A percentile compares a stretch with the other conserved stretches of the same genome.
These are phyloP conservation scores for Orcinus orca DNA, from an alignment of 2,113 vertebrate genomes.

Conservation along the genomic window DNA sequence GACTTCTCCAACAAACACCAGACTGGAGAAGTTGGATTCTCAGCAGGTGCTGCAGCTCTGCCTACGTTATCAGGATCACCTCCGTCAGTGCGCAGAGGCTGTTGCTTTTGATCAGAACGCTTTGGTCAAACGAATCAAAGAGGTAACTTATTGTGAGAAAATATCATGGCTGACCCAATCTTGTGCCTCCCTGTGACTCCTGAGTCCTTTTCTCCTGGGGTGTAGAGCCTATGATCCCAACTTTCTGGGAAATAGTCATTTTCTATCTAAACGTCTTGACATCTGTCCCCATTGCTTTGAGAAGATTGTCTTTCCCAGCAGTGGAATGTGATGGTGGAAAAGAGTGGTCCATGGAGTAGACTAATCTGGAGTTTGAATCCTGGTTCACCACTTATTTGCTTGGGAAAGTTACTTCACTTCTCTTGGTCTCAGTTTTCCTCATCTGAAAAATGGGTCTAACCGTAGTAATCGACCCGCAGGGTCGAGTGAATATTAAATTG, in stretches of 20 bases:
- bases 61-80: constrained; percentile 94
- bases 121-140: constrained; percentile 96
- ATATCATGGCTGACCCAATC: background rate
- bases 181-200: background rate
- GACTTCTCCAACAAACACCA: constrained; percentile 90
- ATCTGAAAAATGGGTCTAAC: background rate
- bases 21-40: constrained; percentile 92
- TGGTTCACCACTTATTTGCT: background rate
- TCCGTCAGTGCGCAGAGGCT: constrained; percentile 96
- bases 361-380: background rate
- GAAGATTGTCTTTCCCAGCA: background rate
- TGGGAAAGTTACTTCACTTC: background rate
- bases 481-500: background rate
- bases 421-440: background rate
- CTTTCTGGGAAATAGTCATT: background rate
- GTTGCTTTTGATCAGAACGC: constrained; percentile 99
- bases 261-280: background rate
- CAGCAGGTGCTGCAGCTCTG: constrained; percentile 96
- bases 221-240: background rate
- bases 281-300: background rate
- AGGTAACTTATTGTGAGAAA: constrained; percentile 83
- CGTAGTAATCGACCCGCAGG: background rate
- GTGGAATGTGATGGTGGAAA: background rate
- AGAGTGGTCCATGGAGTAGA: background rate
- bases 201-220: background rate